Conservation (phyloP, 2,797 vertebrate genomes). For the Sciurus vulgaris region DNA sequence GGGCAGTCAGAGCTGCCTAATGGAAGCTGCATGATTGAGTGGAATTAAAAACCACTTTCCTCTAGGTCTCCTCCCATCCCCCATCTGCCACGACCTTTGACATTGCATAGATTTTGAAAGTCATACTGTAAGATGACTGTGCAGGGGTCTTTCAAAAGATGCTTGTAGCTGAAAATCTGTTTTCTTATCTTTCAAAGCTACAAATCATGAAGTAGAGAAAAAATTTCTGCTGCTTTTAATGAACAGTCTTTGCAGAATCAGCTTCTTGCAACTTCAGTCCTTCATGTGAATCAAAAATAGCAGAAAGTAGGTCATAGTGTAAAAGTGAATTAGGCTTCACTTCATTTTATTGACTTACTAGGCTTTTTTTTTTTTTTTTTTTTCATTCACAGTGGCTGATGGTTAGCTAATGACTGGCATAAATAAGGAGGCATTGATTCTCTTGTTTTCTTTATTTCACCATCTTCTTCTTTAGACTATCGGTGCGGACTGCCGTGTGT, state of each 20-base stretch:
- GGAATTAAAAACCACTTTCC: slow-evolving; percentile 54
- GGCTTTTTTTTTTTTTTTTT: slow-evolving; percentile 79
- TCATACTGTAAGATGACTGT: slow-evolving; percentile 72
- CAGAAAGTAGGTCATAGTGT: slow-evolving; percentile 89
- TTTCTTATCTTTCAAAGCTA: slow-evolving; percentile 84
- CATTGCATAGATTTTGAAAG: slow-evolving; percentile 65
- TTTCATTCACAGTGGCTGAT: slow-evolving; percentile 81
- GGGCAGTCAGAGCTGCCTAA: neutral
- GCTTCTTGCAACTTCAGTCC: slow-evolving; percentile 84
- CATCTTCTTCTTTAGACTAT: neutral
- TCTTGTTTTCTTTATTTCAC: slow-evolving; percentile 34
- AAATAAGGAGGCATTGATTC: slow-evolving; percentile 68
- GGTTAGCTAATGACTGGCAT: slow-evolving; percentile 73
- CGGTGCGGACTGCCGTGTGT: neutral
- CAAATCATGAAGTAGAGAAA: slow-evolving; percentile 83
- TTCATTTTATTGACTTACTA: slow-evolving; percentile 87
- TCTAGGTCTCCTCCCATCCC: neutral
- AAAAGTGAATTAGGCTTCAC: slow-evolving; percentile 86
- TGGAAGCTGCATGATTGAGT: slow-evolving; percentile 26
- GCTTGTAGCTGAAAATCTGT: slow-evolving; percentile 81
- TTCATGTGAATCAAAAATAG: slow-evolving; percentile 87
- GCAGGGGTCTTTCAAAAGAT: slow-evolving; percentile 71
- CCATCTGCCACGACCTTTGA: slow-evolving; percentile 61
- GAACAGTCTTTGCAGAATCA: slow-evolving; percentile 86
- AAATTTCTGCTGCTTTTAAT: slow-evolving; percentile 82